These are phyloP conservation scores for Dermolepida albohirtum DNA, from an alignment of 2,888 invertebrate species.

Conservation along the genomic window DNA sequence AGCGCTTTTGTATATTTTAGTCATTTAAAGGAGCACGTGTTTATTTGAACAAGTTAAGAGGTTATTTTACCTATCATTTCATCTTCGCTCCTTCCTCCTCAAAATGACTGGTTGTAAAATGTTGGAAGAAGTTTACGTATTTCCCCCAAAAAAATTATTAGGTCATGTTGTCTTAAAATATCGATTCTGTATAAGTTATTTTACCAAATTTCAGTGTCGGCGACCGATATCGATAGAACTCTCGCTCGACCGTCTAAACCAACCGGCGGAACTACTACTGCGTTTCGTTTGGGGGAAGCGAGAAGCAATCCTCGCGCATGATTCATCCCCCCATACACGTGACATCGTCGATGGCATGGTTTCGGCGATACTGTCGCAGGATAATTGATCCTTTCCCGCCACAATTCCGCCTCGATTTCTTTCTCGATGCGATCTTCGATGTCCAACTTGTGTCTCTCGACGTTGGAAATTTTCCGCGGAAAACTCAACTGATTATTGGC, in stretches of 20 bases:
- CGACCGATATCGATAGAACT: constrained; percentile 72
- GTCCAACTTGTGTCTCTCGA: constrained; percentile 60
- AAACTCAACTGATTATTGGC: constrained; percentile 81
- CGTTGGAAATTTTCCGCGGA: constrained; percentile 72
- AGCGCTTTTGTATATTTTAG: too few species aligned
- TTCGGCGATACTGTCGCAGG: constrained; percentile 75
- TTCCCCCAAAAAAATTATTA: not conserved
- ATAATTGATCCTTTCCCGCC: constrained; percentile 78
- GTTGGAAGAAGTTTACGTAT: not conserved
- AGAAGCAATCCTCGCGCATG: constrained; percentile 65
- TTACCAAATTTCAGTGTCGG: constrained; percentile 84
- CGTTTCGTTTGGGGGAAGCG: constrained; percentile 70
- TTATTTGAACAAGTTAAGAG: too few species aligned
- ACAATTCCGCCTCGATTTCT: constrained; percentile 72
- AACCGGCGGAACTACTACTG: constrained; percentile 74
- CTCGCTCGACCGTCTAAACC: constrained; percentile 75
- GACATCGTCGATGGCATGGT: constrained; percentile 62
- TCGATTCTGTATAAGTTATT: constrained; percentile 32
- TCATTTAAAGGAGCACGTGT: too few species aligned
- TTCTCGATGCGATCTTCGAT: constrained; percentile 70
- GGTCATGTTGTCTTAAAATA: constrained; percentile 1
- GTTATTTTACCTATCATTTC: too few species aligned
- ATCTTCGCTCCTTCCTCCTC: too few species aligned
- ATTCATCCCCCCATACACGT: constrained; percentile 56
- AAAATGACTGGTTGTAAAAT: too few species aligned